phyloP scores from a whole-genome alignment of 2,888 invertebrate genomes.

The Halictus ligatus region DNA sequence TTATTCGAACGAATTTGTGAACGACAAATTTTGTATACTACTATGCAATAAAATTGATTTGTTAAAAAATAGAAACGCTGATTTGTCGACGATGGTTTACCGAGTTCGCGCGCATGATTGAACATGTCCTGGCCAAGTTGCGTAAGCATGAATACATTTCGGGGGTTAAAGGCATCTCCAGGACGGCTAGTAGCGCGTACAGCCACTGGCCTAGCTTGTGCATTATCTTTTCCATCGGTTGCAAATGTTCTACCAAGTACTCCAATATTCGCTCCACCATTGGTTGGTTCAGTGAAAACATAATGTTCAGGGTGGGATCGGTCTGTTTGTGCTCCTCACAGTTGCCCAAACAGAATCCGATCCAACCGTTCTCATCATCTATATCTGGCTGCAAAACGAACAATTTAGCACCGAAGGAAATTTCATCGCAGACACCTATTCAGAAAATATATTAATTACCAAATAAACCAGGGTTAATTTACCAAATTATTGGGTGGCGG shows the following conservation, averaged over 20 bases:
- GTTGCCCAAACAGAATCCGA: slow-evolving; percentile 83
- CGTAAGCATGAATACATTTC: slow-evolving; percentile 89
- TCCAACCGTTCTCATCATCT: slow-evolving; percentile 84
- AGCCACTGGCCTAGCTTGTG: slow-evolving; percentile 89
- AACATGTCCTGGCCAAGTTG: slow-evolving; percentile 88
- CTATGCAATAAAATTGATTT: slow-evolving; percentile 63
- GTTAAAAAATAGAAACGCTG: slow-evolving; percentile 42
- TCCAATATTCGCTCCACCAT: slow-evolving; percentile 84
- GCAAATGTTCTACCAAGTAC: slow-evolving; percentile 85
- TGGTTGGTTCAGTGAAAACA: slow-evolving; percentile 85
- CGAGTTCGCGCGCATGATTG: slow-evolving; percentile 84
- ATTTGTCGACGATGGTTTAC: slow-evolving; percentile 74
- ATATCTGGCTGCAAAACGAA: slow-evolving; percentile 81
- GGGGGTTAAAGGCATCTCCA: slow-evolving; percentile 89
- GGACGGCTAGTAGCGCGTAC: slow-evolving; percentile 88
- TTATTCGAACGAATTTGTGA: slow-evolving; percentile 34
- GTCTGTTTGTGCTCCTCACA: slow-evolving; percentile 23
- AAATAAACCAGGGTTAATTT: too few species aligned
- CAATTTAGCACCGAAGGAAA: background rate
- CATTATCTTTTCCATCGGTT: slow-evolving; percentile 83
- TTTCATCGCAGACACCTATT: background rate
- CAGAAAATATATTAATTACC: background rate
- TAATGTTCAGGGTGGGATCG: slow-evolving; percentile 76
- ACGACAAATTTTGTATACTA: slow-evolving; percentile 43
- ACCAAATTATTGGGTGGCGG: slow-evolving; percentile 60